Evolutionary conservation across 2,797 vertebrate genomes (phyloP), one percentile per base, ranked within the genome.

Genomic region (Poliocrania exsul): DNA sequence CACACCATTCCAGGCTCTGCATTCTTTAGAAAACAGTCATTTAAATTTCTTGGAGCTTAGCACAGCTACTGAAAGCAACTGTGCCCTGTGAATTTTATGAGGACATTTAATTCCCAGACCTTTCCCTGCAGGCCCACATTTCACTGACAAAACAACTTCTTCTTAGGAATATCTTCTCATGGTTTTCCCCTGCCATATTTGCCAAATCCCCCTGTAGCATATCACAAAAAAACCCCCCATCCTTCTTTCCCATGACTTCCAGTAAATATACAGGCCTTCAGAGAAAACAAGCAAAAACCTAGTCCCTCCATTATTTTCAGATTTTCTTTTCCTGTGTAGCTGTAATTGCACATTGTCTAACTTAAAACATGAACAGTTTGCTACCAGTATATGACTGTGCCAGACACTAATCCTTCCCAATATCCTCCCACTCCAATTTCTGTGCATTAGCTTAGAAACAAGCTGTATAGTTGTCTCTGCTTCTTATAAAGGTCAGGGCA

Each of bases 41-140:
- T 91, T 60, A n/a, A 84, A 79, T 92, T 96, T 95, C 72, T 70
- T 88, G 60, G 46, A 93, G 89, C 56, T 92, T 70, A 93, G 62
- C 24, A 65, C 20, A 71, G 67, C 37, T 71, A 57, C 65, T 69
- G 81, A 83, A 80, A 67, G 72, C 65, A 92, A 70, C 80, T 93
- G 64, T 79, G 65, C 61, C 73, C 35, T 24, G 42, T 38, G 60
- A 87, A 85, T 87, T 92, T 90, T 81, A 65, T 66, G 81, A 72
- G 74, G 66, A 54, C 33, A 35, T 79, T 92, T 73, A 86, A 93
- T 90, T 92, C 62, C 29, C 40, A 81, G 46, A 49, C 73, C 40
- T 83, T 79, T 81, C 62, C 73, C 77, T n/a, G 40, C 61, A 73
- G 54, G 21, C 67, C 25, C 53, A 82, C 57, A 75, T 47, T 80